Evolutionary conservation across 2,113 vertebrate genomes (phyloP).

Genomic region (Gallinago jamesoni): DNA sequence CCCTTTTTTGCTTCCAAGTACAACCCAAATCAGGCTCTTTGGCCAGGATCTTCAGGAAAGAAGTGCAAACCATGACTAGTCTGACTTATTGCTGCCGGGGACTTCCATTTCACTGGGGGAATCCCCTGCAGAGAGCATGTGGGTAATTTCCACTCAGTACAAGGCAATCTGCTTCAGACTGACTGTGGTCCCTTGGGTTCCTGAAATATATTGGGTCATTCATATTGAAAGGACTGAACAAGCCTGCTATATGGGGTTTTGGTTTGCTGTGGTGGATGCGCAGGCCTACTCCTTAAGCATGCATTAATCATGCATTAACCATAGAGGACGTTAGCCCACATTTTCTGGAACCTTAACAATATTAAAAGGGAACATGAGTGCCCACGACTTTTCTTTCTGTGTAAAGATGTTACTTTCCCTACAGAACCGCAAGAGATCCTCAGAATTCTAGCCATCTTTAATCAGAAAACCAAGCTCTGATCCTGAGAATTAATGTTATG

Average conservation of each 20-base stretch:
- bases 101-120: conserved; percentile 24
- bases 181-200: not conserved
- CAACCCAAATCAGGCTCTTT: not conserved
- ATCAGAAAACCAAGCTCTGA: conserved; percentile 41
- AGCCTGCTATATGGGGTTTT: not conserved
- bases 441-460: conserved; percentile 53
- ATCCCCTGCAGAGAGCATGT: not conserved
- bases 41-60: not conserved
- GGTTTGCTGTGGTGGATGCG: not conserved
- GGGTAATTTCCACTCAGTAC: not conserved
- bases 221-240: not conserved
- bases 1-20: not conserved
- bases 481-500: conserved; percentile 41
- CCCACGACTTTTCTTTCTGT: not conserved
- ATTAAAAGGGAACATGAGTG: not conserved
- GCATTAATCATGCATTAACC: conserved; percentile 4
- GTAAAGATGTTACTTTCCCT: conserved; percentile 6
- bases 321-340: not conserved
- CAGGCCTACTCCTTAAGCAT: not conserved
- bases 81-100: not conserved
- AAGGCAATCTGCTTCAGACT: not conserved
- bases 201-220: not conserved
- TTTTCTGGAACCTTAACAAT: not conserved
- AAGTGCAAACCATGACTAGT: not conserved
- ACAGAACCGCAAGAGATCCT: not conserved